Evolutionary conservation across 2,113 vertebrate species (phyloP).

Genomic region (Charadrius vociferus): DNA sequence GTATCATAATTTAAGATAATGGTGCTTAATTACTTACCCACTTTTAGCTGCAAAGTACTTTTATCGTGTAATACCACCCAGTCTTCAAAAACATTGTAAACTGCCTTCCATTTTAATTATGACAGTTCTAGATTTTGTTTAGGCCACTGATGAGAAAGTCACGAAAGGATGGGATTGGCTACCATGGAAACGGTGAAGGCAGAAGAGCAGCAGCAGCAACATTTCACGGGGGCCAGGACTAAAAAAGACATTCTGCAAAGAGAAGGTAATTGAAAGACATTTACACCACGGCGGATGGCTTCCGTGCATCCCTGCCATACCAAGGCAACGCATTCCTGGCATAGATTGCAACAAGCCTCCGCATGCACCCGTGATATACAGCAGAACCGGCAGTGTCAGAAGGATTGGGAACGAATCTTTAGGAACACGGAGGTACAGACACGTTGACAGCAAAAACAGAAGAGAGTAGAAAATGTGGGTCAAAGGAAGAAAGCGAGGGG

Average conservation of each 20-base stretch:
- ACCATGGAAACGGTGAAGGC: conserved; percentile 42
- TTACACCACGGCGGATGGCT: background rate
- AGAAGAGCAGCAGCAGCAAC: conserved; percentile 20
- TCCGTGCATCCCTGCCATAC: background rate
- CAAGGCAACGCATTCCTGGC: background rate
- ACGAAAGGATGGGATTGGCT: background rate
- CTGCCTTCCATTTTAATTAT: conserved; percentile 1
- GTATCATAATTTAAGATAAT: conserved; percentile 4
- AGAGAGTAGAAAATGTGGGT: background rate
- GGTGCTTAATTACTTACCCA: conserved; percentile 33
- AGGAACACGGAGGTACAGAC: background rate
- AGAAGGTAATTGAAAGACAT: background rate
- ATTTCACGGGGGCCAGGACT: background rate
- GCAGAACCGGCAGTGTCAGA: background rate
- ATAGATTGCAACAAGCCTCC: background rate
- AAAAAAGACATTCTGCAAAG: background rate
- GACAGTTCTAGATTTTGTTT: conserved; percentile 31
- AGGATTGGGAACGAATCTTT: background rate
- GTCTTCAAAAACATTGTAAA: background rate
- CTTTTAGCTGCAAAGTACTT: conserved; percentile 33
- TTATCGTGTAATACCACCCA: background rate
- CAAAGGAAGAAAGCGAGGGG: background rate
- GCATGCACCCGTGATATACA: background rate
- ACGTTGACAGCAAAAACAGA: background rate
- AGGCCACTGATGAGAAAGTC: conserved; percentile 37